Base-by-base conservation (phyloP, 2,888 invertebrate species). In the Leucophenga maculata region DNA sequence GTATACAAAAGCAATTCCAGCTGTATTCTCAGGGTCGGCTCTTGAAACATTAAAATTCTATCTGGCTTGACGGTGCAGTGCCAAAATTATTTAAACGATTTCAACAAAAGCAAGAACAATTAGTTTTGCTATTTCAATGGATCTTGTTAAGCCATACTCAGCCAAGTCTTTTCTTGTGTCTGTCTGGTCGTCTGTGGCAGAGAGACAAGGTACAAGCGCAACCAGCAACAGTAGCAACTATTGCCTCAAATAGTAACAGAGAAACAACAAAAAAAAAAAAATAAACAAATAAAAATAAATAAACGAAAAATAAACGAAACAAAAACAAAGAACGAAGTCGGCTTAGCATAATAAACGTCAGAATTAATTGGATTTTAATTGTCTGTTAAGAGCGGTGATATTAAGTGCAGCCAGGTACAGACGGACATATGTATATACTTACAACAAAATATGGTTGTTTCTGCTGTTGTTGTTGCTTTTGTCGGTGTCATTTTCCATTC, bases 321-420 rank as follows among this genome's bases (percentile, higher is more conserved):
- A 44, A 68, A 31, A 50, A 39, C 31, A 68, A 48, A 16, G 52
- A 52, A 11, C 50, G 39, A 20, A 67, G 72, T 72, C 79, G 76
- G 75, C 77, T 77, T 78, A 78, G 72, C 78, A 77, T 79, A 87
- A 87, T 87, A 87, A 87, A 87, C 86, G 87, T 87, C 88, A 87
- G 86, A 87, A 87, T 87, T 87, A 87, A 87, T 87, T 87, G 87
- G 87, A 87, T 88, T 84, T 84, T 84, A 84, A 84, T 84, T 84
- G 83, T 84, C 83, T 81, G 78, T 81, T 80, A 79, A 79, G 73
- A 64, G 62, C 72, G 70, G 64, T 68, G 62, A 64, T 69, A 72
- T 72, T 72, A 72, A 69, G 72, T 72, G 72, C 69, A 64, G 62
- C 22, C 62, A 64, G 46, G 46, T 64, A 64, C 32, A 13, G 39